Conservation (phyloP, 2,797 vertebrate species). For the Labroides dimidiatus region DNA sequence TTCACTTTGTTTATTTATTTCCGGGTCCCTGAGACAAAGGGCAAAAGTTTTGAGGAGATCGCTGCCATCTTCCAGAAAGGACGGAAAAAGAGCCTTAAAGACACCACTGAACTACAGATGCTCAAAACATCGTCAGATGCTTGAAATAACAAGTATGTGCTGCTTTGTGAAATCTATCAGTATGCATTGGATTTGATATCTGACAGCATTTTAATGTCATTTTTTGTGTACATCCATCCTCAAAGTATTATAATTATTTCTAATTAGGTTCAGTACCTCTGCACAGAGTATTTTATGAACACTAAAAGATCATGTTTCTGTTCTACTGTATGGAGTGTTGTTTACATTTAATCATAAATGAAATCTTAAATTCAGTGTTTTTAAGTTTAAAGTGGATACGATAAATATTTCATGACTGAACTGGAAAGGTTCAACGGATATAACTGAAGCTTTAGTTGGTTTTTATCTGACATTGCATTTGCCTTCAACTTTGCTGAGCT, state of each 20-base stretch:
- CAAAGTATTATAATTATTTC: not conserved
- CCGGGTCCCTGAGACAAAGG: slow-evolving; percentile 97
- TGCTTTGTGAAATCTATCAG: slow-evolving; percentile 2
- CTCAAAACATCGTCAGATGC: slow-evolving; percentile 82
- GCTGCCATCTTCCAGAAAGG: slow-evolving; percentile 88
- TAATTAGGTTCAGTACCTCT: not conserved
- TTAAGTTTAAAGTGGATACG: not conserved
- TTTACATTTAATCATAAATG: slow-evolving; percentile 33
- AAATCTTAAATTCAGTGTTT: slow-evolving; percentile 17
- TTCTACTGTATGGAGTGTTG: slow-evolving; percentile 5
- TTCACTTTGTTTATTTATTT: slow-evolving; percentile 90
- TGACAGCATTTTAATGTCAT: slow-evolving; percentile 22
- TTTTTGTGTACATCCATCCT: not conserved
- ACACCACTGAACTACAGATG: slow-evolving; percentile 86
- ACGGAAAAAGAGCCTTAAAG: slow-evolving; percentile 54
- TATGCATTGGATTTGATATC: not conserved
- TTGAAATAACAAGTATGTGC: slow-evolving; percentile 63
- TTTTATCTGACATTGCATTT: not conserved
- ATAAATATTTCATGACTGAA: not conserved
- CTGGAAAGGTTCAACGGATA: not conserved
- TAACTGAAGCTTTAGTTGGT: no score
- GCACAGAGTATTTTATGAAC: not conserved
- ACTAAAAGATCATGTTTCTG: not conserved
- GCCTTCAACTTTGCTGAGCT: not conserved
- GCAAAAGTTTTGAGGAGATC: slow-evolving; percentile 95